These are phyloP conservation scores for Epiperipatus broadwayi DNA, from an alignment of 2,888 invertebrate genomes.

Conservation along the genomic window DNA sequence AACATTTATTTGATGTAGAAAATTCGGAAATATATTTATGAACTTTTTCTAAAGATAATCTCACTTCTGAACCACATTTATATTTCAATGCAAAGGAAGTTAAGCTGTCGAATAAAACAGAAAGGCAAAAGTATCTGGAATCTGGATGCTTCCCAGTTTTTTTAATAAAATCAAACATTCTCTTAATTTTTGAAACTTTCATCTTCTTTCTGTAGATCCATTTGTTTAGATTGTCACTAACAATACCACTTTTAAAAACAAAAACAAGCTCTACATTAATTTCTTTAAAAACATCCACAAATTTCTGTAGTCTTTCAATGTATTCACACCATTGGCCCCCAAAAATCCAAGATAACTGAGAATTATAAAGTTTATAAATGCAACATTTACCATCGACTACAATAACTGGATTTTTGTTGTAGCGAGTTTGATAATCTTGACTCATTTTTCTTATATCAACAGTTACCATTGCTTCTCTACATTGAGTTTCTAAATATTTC, in stretches of 20 bases:
- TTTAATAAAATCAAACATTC: conserved; percentile 18
- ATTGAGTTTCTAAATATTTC: conserved; percentile 21
- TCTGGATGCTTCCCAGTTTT: conserved; percentile 15
- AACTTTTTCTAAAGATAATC: conserved; percentile 22
- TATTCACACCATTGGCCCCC: conserved; percentile 24
- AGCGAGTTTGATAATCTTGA: conserved; percentile 17
- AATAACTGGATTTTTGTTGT: conserved; percentile 19
- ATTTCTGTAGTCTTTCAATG: conserved; percentile 19
- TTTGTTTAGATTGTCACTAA: conserved; percentile 20
- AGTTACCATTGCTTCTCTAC: conserved; percentile 19
- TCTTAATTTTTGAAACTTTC: conserved; percentile 19
- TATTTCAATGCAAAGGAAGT: conserved; percentile 20
- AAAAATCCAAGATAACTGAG: conserved; percentile 22
- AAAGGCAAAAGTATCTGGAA: conserved; percentile 20
- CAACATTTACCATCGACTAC: conserved; percentile 24
- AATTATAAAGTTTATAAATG: conserved; percentile 19
- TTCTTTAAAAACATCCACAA: conserved; percentile 20
- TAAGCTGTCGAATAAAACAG: conserved; percentile 21
- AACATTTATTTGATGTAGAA: conserved; percentile 21
- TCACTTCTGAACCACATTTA: conserved; percentile 20
- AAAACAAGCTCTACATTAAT: conserved; percentile 22
- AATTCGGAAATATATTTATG: conserved; percentile 24
- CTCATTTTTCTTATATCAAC: conserved; percentile 20
- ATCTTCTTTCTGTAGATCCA: conserved; percentile 22
- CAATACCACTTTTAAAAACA: conserved; percentile 24